Conservation (phyloP, 2,888 invertebrate genomes). For the Bruchidius siliquastri region DNA sequence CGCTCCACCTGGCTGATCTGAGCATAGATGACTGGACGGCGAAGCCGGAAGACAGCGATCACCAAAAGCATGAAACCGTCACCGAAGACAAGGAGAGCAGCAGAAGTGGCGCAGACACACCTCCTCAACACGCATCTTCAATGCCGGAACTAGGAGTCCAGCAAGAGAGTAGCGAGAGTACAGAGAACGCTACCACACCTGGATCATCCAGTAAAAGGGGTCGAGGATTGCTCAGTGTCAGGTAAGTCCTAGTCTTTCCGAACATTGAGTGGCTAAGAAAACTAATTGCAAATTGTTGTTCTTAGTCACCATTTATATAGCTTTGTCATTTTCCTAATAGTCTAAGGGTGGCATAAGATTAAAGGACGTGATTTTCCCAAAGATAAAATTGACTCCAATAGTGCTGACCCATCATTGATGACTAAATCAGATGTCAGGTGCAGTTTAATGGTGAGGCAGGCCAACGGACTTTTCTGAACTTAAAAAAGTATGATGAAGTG, state of each 20-base stretch:
- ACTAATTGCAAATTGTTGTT: too few relatives aligned
- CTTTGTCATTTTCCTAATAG: too few relatives aligned
- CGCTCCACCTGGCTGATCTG: constrained; percentile 57
- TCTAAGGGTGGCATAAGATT: too few relatives aligned
- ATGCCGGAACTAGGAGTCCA: constrained; percentile 58
- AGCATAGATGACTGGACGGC: constrained; percentile 55
- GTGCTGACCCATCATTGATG: too few relatives aligned
- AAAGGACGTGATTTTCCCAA: too few relatives aligned
- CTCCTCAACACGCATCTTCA: constrained; percentile 54
- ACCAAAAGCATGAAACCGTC: constrained; percentile 26
- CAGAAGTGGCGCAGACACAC: constrained; percentile 18
- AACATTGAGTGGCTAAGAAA: too few relatives aligned
- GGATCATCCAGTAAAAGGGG: constrained; percentile 43
- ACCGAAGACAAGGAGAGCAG: constrained; percentile 31
- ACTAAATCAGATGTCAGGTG: too few relatives aligned
- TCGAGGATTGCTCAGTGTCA: constrained; percentile 48
- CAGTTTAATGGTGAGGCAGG: too few relatives aligned
- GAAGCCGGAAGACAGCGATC: constrained; percentile 25
- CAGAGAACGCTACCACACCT: constrained; percentile 37
- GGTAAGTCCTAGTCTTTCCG: constrained; percentile 21
- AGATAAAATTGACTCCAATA: too few relatives aligned
- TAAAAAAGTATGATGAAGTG: too few relatives aligned
- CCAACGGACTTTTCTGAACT: too few relatives aligned
- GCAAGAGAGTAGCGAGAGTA: constrained; percentile 34
- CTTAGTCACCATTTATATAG: too few relatives aligned